A percentile compares a stretch with the other conserved stretches of the same genome.
phyloP scores from a whole-genome alignment of 1,140 invertebrate genomes.

The Magallana gigas region DNA sequence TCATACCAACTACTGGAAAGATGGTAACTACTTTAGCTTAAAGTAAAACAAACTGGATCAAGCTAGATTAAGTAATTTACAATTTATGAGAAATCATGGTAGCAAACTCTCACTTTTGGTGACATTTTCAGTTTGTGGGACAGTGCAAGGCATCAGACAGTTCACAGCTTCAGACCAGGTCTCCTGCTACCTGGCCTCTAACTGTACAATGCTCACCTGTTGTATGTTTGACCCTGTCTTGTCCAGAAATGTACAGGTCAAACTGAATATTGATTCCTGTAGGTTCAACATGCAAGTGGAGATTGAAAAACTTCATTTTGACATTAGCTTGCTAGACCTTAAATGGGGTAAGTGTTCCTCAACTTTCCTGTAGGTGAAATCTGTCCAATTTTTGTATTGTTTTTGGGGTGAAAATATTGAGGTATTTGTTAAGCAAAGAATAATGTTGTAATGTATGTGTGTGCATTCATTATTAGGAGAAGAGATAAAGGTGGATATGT shows the following conservation, averaged over 20 bases:
- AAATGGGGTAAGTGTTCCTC: constrained; percentile 27
- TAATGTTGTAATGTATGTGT: too few relatives aligned
- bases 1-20: constrained; percentile 32
- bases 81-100: too few relatives aligned
- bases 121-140: background rate
- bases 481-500: constrained; percentile 1
- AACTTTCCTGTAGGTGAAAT: too few relatives aligned
- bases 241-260: constrained; percentile 20
- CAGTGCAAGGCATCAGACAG: background rate
- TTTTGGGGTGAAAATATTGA: too few relatives aligned
- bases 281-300: constrained; percentile 29
- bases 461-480: background rate
- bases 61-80: too few relatives aligned
- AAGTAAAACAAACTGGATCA: too few relatives aligned
- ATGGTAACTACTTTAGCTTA: background rate
- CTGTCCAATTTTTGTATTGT: too few relatives aligned
- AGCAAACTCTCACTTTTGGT: background rate
- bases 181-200: constrained; percentile 32
- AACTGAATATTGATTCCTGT: constrained; percentile 34
- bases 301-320: constrained; percentile 20
- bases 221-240: constrained; percentile 13
- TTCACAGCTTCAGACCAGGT: background rate
- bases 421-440: too few relatives aligned
- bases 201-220: background rate
- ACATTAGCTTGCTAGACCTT: constrained; percentile 6